These are phyloP conservation scores for Xiphophorus hellerii DNA, from an alignment of 2,113 vertebrate genomes.

Conservation along the genomic window DNA sequence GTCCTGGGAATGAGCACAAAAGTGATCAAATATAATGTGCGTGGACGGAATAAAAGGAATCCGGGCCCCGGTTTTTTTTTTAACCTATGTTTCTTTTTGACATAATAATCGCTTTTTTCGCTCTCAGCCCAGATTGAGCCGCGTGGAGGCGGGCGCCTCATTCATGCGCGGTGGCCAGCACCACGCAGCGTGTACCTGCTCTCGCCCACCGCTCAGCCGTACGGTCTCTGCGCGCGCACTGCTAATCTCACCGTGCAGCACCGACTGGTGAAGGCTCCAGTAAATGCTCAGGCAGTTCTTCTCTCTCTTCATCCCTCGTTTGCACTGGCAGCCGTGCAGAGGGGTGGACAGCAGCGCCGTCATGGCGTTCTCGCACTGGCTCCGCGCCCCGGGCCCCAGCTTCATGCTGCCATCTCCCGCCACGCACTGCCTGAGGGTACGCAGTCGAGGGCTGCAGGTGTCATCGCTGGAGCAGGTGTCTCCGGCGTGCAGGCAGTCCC, in stretches of 20 bases:
- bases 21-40: slow-evolving; percentile 14
- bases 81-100: slow-evolving; percentile 7
- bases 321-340: slow-evolving; percentile 91
- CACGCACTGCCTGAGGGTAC: slow-evolving; percentile 91
- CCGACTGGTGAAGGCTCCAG: slow-evolving; percentile 93
- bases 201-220: neutral
- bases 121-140: slow-evolving; percentile 18
- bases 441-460: slow-evolving; percentile 89
- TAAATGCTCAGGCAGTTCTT: slow-evolving; percentile 94
- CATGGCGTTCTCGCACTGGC: slow-evolving; percentile 88
- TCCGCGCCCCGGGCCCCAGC: slow-evolving; percentile 87
- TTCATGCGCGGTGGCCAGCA: slow-evolving; percentile 28
- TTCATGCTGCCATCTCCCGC: slow-evolving; percentile 90
- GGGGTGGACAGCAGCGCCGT: slow-evolving; percentile 88
- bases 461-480: slow-evolving; percentile 90
- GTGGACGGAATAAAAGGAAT: slow-evolving; percentile 38
- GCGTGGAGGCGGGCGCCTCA: slow-evolving; percentile 40
- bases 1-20: slow-evolving; percentile 8
- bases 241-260: slow-evolving; percentile 85
- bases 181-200: slow-evolving; percentile 1
- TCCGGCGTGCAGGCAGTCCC: slow-evolving; percentile 89
- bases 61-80: slow-evolving; percentile 6
- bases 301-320: slow-evolving; percentile 92
- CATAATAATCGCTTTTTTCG: slow-evolving; percentile 46
- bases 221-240: neutral